phyloP scores from a whole-genome alignment of 2,113 vertebrate species.

The Parus major region DNA sequence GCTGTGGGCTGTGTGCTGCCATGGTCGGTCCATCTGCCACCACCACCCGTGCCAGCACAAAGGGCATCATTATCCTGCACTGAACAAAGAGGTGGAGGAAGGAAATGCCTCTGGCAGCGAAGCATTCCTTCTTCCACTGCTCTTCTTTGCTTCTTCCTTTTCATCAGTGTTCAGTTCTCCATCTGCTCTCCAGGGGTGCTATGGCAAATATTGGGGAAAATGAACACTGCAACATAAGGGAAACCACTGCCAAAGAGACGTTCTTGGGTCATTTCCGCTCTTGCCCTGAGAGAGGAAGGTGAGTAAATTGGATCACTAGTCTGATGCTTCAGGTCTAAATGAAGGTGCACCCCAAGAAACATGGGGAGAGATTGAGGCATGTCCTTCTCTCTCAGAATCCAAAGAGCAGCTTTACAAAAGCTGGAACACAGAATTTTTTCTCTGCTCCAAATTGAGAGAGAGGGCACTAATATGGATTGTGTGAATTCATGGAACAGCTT shows the following conservation, averaged over 20 bases:
- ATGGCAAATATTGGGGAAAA: neutral
- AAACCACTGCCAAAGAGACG: neutral
- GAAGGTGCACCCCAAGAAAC: neutral
- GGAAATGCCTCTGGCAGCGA: neutral
- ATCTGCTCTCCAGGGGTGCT: neutral
- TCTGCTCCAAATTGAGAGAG: neutral
- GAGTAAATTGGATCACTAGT: neutral
- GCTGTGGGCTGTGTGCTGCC: neutral
- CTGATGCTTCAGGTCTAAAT: neutral
- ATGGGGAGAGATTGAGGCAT: neutral
- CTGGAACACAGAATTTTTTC: neutral
- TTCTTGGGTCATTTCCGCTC: neutral
- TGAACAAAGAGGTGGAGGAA: neutral
- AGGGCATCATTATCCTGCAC: neutral
- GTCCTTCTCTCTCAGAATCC: neutral
- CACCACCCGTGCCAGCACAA: neutral
- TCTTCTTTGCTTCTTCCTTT: neutral
- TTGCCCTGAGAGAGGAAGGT: neutral
- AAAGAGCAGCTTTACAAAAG: neutral
- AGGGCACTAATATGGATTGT: neutral
- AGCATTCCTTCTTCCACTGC: neutral
- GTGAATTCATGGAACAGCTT: neutral
- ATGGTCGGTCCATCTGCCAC: neutral
- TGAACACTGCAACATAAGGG: neutral
- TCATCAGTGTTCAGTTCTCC: neutral